Base-by-base conservation (phyloP, 2,113 vertebrate genomes). In the Macrotus californicus region DNA sequence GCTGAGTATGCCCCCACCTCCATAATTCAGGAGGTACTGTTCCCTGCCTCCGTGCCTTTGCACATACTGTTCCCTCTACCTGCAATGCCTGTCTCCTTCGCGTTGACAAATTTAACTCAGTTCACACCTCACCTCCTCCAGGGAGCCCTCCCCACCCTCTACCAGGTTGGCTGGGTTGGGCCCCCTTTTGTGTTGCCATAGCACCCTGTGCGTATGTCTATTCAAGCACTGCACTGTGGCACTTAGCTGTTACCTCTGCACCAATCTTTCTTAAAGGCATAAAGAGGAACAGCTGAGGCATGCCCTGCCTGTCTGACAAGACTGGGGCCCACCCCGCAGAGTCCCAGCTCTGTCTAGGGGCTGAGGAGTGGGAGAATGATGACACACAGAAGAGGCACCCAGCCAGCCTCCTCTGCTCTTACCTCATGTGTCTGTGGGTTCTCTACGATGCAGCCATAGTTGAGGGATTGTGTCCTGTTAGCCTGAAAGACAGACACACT, bases 371-470 rank as follows among this genome's bases (percentile, higher is more conserved):
- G 26, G 52, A 77, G 50, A n/a, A 48, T 11, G 70, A 75, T 1
- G 43, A 67, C 0, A 50, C 31, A 52, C 29, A 46, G 26, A 73
- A 64, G 6, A 34, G 54, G n/a, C 24, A 15, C 50, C 43, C 72
- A 22, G 82, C 34, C 48, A 66, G 91, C 59, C 69, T 82, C 77
- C 4, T 14, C 80, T 22, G 50, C n/a, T 75, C 94, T 97, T 97
- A 99, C 99, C 99, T 99, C 99, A 4, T 99, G 99, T 0, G 99
- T 99, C 93, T 99, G 97, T 0, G 98, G 59, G 1, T 99, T 99
- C 72, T 99, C 99, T 95, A 99, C 99, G 0, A 99, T 99, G 87
- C 99, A 99, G 96, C 99, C 99, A 0, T 99, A 99, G 98, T 99
- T 99, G 98, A 99, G 97, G 2, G 99, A 99, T 77, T 99, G 99